phyloP scores from a whole-genome alignment of 2,888 invertebrate genomes.

The Diadegma fenestrale region DNA sequence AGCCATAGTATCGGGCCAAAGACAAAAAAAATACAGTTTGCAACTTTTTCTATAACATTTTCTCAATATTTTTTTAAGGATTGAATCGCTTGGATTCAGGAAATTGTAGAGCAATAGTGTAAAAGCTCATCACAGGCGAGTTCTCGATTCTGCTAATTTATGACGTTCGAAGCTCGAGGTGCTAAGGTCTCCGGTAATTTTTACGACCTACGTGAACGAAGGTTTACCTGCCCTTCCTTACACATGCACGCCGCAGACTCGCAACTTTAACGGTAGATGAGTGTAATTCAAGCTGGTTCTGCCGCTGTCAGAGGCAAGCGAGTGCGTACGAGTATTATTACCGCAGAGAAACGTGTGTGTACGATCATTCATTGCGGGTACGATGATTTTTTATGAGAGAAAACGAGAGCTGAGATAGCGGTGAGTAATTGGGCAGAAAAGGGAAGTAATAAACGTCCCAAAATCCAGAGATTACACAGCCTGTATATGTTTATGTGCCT shows the following conservation, averaged over 20 bases:
- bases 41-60: too few species aligned
- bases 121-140: background rate
- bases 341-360: conserved; percentile 12
- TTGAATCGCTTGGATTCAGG: background rate
- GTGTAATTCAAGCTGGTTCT: conserved; percentile 54
- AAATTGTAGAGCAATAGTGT: background rate
- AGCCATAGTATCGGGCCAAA: too few species aligned
- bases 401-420: conserved; percentile 41
- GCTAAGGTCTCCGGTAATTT: conserved; percentile 43
- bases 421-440: conserved; percentile 53
- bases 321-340: conserved; percentile 35
- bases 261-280: conserved; percentile 48
- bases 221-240: conserved; percentile 11
- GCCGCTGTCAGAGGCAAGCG: conserved; percentile 13
- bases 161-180: conserved; percentile 28
- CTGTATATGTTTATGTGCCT: conserved; percentile 1
- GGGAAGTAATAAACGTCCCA: conserved; percentile 51
- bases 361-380: conserved; percentile 53
- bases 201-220: conserved; percentile 31
- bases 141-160: background rate
- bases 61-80: background rate
- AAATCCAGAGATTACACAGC: conserved; percentile 37
- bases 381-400: conserved; percentile 35
- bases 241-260: conserved; percentile 2
- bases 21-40: too few species aligned